These are phyloP conservation scores for Patella ulyssiponensis DNA, from an alignment of 2,888 invertebrate species.

Conservation along the genomic window DNA sequence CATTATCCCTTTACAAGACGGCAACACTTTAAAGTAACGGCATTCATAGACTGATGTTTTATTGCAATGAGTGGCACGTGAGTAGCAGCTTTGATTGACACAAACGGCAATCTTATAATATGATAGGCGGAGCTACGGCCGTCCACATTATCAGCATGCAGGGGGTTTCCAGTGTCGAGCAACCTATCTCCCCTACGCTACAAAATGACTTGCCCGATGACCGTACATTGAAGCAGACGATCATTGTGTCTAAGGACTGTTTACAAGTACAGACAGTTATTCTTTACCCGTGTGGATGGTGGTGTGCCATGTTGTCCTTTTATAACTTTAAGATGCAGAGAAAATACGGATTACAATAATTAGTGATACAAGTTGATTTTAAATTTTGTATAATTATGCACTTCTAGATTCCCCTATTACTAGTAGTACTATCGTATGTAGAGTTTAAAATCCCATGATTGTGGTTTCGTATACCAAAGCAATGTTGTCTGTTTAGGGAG, in stretches of 20 bases:
- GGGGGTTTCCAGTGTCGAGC: neutral
- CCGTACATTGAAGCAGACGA: constrained; percentile 1
- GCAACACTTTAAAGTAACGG: neutral
- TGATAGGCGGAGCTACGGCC: neutral
- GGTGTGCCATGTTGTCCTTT: neutral
- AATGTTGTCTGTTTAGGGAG: too few relatives aligned
- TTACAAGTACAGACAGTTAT: constrained; percentile 1
- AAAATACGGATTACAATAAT: too few relatives aligned
- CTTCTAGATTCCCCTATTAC: too few relatives aligned
- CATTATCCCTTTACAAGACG: too few relatives aligned
- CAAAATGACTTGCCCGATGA: neutral
- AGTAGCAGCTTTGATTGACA: neutral
- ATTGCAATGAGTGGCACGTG: neutral
- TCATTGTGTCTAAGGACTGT: neutral
- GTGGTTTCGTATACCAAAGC: too few relatives aligned
- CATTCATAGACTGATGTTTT: neutral
- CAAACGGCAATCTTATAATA: neutral
- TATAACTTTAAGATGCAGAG: neutral
- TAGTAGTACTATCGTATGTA: too few relatives aligned
- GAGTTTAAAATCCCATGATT: too few relatives aligned
- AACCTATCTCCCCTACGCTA: neutral
- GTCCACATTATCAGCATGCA: neutral
- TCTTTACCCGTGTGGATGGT: neutral
- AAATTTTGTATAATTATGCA: too few relatives aligned
- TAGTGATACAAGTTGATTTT: too few relatives aligned